Conservation (phyloP, 2,888 invertebrate genomes). For the Ctena decussata region DNA sequence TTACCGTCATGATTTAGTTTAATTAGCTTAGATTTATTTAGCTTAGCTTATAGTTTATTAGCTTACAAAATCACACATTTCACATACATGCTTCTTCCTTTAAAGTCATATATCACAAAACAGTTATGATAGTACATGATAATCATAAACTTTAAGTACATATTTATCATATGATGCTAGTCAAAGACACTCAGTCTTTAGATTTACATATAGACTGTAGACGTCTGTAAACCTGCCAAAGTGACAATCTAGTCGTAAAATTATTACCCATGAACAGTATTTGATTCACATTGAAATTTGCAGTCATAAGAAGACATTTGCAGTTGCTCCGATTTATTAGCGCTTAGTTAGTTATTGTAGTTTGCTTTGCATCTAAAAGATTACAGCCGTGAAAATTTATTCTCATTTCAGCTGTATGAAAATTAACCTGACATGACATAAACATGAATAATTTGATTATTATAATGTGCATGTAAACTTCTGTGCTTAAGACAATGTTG, state of each 20-base stretch:
- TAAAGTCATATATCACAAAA: background rate
- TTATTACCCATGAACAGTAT: background rate
- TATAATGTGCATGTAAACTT: no score
- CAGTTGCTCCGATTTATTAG: background rate
- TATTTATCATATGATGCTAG: background rate
- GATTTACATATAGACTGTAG: background rate
- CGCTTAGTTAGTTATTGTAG: background rate
- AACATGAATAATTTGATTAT: background rate
- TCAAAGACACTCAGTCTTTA: background rate
- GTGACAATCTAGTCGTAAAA: background rate
- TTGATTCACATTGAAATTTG: background rate
- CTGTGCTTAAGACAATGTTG: no score
- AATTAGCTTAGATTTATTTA: background rate
- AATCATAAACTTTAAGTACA: background rate
- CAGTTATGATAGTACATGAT: background rate
- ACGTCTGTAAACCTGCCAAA: background rate
- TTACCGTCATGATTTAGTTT: background rate
- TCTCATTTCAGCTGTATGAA: background rate
- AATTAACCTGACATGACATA: background rate
- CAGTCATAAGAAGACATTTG: background rate
- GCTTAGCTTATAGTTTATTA: background rate
- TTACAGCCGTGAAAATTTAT: background rate
- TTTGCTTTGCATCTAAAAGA: background rate
- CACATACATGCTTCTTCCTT: background rate
- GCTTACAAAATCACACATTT: background rate